Base-by-base conservation (phyloP, 2,113 vertebrate genomes). In the Zapornia atra region DNA sequence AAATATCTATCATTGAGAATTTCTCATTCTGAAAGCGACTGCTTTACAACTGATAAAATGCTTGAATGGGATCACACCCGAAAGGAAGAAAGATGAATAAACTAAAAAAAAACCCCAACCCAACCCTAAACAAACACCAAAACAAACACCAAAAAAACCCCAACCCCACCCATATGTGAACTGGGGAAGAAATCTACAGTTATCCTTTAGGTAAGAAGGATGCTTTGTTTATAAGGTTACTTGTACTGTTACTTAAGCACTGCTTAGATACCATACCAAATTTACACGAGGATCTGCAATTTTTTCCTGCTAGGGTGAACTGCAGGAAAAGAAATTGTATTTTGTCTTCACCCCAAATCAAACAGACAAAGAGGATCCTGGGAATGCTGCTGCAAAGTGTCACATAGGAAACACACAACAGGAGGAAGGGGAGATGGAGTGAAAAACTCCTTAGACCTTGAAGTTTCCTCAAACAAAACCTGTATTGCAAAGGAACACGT, bases 141-240 rank as follows among this genome's bases (percentile, higher is more conserved):
- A 48, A 48, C 48, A 5, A 22, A 20, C n/a, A n/a, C n/a, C n/a
- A 48, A 63, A 15, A 4, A 4, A 0, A 1, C 8, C 13, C 2
- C 15, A 24, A 53, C 20, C 48, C 48, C 48, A 48, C 48, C 10
- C 26, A 14, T 33, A 29, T 48, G 51, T 63, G 63, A 93, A 64
- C 5, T 33, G 31, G 18, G 18, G 14, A 80, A 78, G 57, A 21
- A 88, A 86, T 44, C 18, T 28, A 12, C 18, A 73, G 12, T 40
- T 75, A 66, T 8, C 1, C 10, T 38, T 86, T 73, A 24, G 14
- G 8, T 71, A 85, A 53, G 3, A 87, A 82, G 8, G 4, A 51
- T 64, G 18, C 9, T 85, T 77, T 70, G 15, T 53, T 85, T 93
- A n/a, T 14, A 48, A 80, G 12, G 51, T 44, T 81, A 83, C 81